Conservation (phyloP, 2,113 vertebrate genomes). For the Xiphophorus maculatus region DNA sequence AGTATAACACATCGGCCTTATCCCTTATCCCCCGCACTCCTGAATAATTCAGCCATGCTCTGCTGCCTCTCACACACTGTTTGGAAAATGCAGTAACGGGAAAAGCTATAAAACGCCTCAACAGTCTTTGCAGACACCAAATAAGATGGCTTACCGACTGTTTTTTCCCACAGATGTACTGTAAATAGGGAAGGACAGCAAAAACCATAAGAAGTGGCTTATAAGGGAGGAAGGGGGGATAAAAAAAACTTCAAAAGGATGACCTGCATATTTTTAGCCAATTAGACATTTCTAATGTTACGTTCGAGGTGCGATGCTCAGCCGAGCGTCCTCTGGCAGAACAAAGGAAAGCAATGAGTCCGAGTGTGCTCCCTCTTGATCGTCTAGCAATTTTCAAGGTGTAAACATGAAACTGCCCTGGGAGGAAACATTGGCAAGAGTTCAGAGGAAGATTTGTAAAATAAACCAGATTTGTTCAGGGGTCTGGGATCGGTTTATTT, state of each 20-base stretch:
- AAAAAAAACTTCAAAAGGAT: conserved; percentile 65
- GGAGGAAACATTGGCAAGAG: conserved; percentile 69
- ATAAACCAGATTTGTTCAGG: conserved; percentile 78
- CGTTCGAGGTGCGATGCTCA: conserved; percentile 71
- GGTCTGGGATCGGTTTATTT: conserved; percentile 76
- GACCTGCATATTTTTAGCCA: conserved; percentile 68
- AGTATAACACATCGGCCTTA: conserved; percentile 82
- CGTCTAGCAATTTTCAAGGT: conserved; percentile 68
- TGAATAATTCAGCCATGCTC: conserved; percentile 94
- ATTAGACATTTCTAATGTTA: conserved; percentile 81
- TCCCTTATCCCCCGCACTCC: conserved; percentile 83
- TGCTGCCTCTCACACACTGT: conserved; percentile 85
- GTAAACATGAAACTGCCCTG: conserved; percentile 71
- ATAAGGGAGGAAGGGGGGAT: background rate
- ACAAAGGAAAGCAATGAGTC: conserved; percentile 64
- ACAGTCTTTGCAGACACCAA: conserved; percentile 44
- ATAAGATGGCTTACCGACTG: conserved; percentile 28
- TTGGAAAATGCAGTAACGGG: conserved; percentile 92
- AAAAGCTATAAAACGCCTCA: conserved; percentile 87
- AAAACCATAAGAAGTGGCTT: conserved; percentile 15
- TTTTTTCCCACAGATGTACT: conserved; percentile 46
- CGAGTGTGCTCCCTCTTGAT: conserved; percentile 63
- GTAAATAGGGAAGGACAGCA: conserved; percentile 25
- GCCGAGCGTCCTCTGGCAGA: conserved; percentile 59
- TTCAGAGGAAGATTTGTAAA: conserved; percentile 78